Evolutionary conservation across 2,797 vertebrate genomes (phyloP).

Genomic region (Meda fulgida): DNA sequence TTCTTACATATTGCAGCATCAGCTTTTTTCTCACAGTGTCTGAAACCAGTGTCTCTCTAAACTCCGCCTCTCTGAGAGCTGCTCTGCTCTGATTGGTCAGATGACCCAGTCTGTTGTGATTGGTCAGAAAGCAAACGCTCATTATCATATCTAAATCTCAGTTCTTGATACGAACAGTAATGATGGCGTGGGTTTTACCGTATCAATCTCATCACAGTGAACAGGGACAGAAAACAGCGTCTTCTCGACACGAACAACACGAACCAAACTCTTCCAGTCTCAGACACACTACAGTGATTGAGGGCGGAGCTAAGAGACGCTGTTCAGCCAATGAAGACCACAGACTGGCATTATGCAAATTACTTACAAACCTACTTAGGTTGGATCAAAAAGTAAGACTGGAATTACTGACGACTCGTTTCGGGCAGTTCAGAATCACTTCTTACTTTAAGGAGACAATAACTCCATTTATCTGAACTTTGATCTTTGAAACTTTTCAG

Average conservation of each 20-base stretch:
- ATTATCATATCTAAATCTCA: background rate
- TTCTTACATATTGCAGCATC: background rate
- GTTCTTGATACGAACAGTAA: background rate
- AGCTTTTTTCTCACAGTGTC: background rate
- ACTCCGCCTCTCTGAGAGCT: background rate
- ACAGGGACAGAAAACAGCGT: background rate
- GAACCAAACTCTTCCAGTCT: background rate
- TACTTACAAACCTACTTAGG: background rate
- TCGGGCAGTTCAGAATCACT: background rate
- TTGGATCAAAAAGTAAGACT: background rate
- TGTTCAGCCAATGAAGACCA: background rate
- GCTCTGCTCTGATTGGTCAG: background rate
- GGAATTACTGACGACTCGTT: background rate
- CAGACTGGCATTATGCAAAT: background rate
- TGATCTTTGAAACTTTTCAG: background rate
- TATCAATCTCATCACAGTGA: background rate
- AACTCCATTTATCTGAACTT: background rate
- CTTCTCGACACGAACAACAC: background rate
- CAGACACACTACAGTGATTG: background rate
- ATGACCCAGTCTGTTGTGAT: background rate
- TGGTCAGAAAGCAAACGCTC: background rate
- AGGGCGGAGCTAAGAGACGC: background rate
- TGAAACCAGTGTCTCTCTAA: background rate
- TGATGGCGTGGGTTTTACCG: background rate
- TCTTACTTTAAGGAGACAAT: background rate